Conservation (phyloP, 2,113 vertebrate genomes). For the Passer montanus region DNA sequence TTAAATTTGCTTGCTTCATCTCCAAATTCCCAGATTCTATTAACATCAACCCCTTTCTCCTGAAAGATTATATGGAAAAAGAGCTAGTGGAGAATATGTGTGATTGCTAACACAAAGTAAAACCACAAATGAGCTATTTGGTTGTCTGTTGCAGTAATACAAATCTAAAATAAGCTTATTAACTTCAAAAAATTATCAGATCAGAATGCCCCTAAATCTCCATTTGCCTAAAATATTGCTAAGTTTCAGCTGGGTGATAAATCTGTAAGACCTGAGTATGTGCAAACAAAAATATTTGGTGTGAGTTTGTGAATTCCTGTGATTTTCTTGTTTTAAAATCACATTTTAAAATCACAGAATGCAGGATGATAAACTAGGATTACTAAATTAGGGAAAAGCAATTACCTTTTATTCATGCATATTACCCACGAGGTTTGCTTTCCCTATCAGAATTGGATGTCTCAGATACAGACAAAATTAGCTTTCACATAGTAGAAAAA, state of each 20-base stretch:
- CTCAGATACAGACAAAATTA: background rate
- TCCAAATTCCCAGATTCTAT: background rate
- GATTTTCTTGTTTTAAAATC: background rate
- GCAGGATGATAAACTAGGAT: fast-evolving
- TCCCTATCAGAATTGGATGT: background rate
- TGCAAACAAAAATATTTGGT: background rate
- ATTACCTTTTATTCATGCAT: background rate
- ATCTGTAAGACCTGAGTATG: background rate
- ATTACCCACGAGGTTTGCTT: background rate
- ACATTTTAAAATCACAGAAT: background rate
- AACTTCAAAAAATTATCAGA: background rate
- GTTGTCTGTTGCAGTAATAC: background rate
- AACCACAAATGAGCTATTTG: background rate
- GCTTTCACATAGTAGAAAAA: background rate
- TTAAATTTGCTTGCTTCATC: background rate
- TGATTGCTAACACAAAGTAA: background rate
- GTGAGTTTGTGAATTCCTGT: background rate
- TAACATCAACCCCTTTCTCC: background rate
- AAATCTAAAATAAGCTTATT: background rate
- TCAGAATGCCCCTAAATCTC: background rate
- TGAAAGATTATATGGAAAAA: background rate
- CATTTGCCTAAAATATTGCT: background rate
- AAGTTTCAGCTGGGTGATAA: background rate
- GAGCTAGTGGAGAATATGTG: background rate
- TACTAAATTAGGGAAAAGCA: background rate